Percentiles rank a stretch among this genome's conserved stretches.
phyloP scores from a whole-genome alignment of 2,113 vertebrate genomes.

The Lepus timidus region DNA sequence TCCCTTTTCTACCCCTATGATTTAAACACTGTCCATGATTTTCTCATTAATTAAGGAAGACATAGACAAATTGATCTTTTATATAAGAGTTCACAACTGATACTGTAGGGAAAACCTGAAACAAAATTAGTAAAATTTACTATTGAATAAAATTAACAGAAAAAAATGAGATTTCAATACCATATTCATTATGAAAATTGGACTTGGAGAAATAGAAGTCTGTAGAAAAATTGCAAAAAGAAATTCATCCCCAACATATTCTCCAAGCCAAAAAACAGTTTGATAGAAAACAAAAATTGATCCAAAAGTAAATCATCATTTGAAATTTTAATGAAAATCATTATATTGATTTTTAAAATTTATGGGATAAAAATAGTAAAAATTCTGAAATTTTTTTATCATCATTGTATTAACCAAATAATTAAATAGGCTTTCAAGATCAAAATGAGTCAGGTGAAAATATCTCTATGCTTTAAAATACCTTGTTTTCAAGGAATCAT shows the following conservation, averaged over 20 bases:
- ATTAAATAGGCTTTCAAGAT: not conserved
- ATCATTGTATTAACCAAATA: not conserved
- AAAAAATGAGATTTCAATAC: conserved; percentile 17
- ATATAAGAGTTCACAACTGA: not conserved
- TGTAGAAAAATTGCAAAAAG: not conserved
- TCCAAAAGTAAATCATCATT: not conserved
- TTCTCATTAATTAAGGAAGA: not conserved
- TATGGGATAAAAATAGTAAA: not conserved
- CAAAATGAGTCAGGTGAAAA: not conserved
- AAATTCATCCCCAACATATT: not conserved
- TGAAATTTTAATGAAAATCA: not conserved
- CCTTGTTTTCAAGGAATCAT: not conserved
- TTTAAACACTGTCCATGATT: not conserved
- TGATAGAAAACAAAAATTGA: not conserved
- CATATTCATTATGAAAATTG: not conserved
- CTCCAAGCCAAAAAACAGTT: not conserved
- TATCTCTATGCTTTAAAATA: not conserved
- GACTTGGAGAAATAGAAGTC: not conserved
- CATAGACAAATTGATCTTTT: not conserved
- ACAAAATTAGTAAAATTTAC: not conserved
- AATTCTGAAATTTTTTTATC: not conserved
- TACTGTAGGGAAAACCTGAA: not conserved
- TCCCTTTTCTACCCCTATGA: not conserved
- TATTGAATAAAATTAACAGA: not conserved
- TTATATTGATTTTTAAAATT: not conserved